These are phyloP conservation scores for Enteromius treurensis DNA, from an alignment of 2,797 vertebrate species.

Conservation along the genomic window DNA sequence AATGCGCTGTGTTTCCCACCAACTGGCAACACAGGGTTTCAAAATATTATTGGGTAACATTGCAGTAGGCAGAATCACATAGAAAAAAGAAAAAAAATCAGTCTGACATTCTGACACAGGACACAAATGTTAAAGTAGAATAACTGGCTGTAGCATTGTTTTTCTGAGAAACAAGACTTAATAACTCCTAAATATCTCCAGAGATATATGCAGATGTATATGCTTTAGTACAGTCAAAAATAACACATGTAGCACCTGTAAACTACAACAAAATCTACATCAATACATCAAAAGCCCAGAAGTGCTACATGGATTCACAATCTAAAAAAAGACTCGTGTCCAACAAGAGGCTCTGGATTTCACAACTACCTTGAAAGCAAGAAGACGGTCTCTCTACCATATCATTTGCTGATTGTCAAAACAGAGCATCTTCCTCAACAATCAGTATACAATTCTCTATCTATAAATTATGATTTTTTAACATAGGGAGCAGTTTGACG, in stretches of 20 bases:
- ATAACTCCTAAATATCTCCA: not conserved
- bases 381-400: not conserved
- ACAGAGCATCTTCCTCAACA: slow-evolving; percentile 32
- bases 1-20: not conserved
- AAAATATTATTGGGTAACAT: not conserved
- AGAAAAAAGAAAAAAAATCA: not conserved
- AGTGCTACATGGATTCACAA: not conserved
- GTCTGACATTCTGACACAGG: not conserved
- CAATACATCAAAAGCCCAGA: slow-evolving; percentile 27
- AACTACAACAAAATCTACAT: not conserved
- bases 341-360: not conserved
- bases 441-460: slow-evolving; percentile 59
- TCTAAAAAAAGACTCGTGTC: slow-evolving; percentile 24
- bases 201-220: not conserved
- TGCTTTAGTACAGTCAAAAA: not conserved
- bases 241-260: not conserved
- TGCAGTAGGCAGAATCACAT: not conserved
- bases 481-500: slow-evolving; percentile 62
- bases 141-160: not conserved
- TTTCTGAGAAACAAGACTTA: not conserved
- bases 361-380: slow-evolving; percentile 3
- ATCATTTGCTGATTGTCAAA: slow-evolving; percentile 26
- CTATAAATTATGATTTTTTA: slow-evolving; percentile 61
- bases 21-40: not conserved
- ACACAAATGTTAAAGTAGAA: not conserved